Evolutionary conservation across 1,140 invertebrate genomes (phyloP).

Genomic region (Gryon sp.): DNA sequence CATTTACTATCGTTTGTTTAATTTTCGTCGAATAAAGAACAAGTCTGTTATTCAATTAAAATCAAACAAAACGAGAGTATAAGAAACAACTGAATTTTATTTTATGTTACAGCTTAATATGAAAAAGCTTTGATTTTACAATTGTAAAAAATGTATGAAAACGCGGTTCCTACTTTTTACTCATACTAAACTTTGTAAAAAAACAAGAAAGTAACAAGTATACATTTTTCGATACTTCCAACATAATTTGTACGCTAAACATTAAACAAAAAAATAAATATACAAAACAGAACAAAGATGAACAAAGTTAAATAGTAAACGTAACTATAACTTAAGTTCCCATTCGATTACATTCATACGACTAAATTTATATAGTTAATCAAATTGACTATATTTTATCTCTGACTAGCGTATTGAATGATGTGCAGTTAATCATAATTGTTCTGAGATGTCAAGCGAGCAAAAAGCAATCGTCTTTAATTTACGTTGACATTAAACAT

Average conservation of each 20-base stretch:
- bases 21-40: slow-evolving; percentile 1
- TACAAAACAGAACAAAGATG: neutral
- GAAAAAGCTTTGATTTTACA: too few species aligned
- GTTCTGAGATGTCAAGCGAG: neutral
- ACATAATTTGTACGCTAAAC: slow-evolving; percentile 19
- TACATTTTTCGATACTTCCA: slow-evolving; percentile 11
- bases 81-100: too few species aligned
- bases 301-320: slow-evolving; percentile 43
- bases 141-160: slow-evolving; percentile 31
- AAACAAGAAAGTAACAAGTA: neutral
- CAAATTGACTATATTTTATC: slow-evolving; percentile 46
- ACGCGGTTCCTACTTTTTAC: slow-evolving; percentile 36
- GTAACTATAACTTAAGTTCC: slow-evolving; percentile 47
- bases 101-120: too few species aligned
- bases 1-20: slow-evolving; percentile 46
- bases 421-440: neutral
- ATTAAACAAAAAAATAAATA: too few species aligned
- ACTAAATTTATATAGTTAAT: slow-evolving; percentile 32
- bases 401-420: slow-evolving; percentile 19
- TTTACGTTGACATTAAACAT: neutral
- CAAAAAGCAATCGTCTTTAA: neutral
- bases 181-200: slow-evolving; percentile 28
- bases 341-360: slow-evolving; percentile 32
- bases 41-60: neutral
- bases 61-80: neutral